Base-by-base conservation (phyloP, 2,797 vertebrate genomes). In the Trachops cirrhosus region DNA sequence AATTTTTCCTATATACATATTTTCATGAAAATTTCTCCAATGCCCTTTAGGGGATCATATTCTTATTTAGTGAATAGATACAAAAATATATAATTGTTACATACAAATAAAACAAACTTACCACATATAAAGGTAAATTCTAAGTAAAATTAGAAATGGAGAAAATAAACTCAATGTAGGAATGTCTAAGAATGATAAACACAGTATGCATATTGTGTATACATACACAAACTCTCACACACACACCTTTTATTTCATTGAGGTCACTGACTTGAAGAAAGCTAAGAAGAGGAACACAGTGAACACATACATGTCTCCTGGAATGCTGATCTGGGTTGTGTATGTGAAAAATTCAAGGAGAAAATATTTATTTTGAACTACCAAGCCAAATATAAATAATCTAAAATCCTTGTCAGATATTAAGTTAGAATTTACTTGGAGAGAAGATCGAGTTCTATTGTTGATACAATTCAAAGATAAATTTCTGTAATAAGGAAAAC, bases 41-140 rank as follows among this genome's bases (percentile, higher is more conserved):
- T 74, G 80, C 6, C 48, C 24, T 94, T 77, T 18, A 73, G 32
- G 52, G 21, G 7, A 6, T 74, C 41, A 95, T 21, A 12, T 57
- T 87, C 29, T 93, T 75, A 88, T 70, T 91, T 91, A 48, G n/a
- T 14, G 21, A 94, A 87, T n/a, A 91, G n/a, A 87, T 46, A 86
- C 24, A 80, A 91, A 86, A 92, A 79, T 48, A 37, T 26, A 24
- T 21, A 94, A 77, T 26, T 84, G 29, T 50, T 46, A 37, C 14
- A 46, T 24, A 50, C n/a, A 39, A 71, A 77, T 80, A 79, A 50
- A 70, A 5, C 12, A 91, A 77, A 91, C 0, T 70, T 86, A 37
- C 8, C 15, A 85, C 1, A 94, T 2, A 39, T 1, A 93, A 57
- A 44, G 41, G 3, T 84, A 77, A 64, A 59, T 73, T 85, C 10